Conservation (phyloP, 2,113 vertebrate species). For the Pseudorhombus dupliciocellatus region DNA sequence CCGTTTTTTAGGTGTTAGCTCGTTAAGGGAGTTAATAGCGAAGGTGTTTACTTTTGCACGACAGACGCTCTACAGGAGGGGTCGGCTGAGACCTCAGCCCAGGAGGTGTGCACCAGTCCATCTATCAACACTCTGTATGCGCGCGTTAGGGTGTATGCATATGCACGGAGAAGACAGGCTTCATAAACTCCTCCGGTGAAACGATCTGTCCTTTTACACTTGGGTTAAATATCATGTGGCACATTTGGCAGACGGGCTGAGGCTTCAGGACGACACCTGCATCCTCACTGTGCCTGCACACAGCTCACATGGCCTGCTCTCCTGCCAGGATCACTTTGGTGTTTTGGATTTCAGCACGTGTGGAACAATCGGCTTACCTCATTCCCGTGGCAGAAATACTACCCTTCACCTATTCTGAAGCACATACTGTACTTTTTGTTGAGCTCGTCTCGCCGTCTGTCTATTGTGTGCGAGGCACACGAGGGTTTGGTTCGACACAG, state of each 20-base stretch:
- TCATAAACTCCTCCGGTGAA: background rate
- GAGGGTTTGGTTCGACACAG: conserved; percentile 5
- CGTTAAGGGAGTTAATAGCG: conserved; percentile 80
- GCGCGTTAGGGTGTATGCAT: background rate
- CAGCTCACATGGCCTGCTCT: conserved; percentile 27
- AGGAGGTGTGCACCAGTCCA: conserved; percentile 23
- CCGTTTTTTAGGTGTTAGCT: conserved; percentile 82
- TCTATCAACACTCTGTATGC: background rate
- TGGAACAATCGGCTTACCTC: conserved; percentile 35
- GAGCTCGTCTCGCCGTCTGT: conserved; percentile 17
- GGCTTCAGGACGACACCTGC: conserved; percentile 22
- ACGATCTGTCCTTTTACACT: background rate
- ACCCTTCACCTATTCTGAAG: conserved; percentile 21
- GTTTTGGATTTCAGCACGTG: conserved; percentile 25
- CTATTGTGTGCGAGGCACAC: conserved; percentile 7
- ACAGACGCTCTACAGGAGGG: conserved; percentile 71
- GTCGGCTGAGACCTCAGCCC: conserved; percentile 25
- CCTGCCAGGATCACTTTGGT: conserved; percentile 23
- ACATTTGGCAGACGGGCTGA: background rate
- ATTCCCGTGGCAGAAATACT: conserved; percentile 45
- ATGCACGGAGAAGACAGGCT: background rate
- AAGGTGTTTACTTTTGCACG: conserved; percentile 83
- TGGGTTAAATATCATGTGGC: background rate
- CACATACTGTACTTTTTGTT: conserved; percentile 33
- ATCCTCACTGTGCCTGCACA: conserved; percentile 26